A percentile compares a stretch with the other conserved stretches of the same genome.
These are phyloP conservation scores for Phoenicopterus ruber DNA, from an alignment of 2,113 vertebrate genomes.

Conservation along the genomic window DNA sequence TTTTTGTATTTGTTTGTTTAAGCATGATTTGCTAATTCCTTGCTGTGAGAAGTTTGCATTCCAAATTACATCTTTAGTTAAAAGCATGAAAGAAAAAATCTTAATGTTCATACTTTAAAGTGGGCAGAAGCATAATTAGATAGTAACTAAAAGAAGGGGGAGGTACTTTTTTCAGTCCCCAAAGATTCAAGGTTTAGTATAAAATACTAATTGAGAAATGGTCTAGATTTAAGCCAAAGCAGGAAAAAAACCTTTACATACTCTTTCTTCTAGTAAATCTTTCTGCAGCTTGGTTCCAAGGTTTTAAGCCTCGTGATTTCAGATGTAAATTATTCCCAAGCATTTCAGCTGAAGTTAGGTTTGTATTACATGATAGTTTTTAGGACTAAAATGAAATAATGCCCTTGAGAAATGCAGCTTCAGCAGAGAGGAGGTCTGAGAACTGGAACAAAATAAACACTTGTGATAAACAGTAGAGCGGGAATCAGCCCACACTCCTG, in stretches of 20 bases:
- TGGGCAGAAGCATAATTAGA: neutral
- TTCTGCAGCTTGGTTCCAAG: neutral
- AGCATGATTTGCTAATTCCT: neutral
- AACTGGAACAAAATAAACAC: neutral
- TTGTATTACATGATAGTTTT: neutral
- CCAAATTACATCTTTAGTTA: constrained; percentile 4
- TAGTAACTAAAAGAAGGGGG: neutral
- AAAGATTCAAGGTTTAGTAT: neutral
- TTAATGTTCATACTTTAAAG: neutral
- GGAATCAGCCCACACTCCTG: neutral
- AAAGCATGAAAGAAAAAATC: neutral
- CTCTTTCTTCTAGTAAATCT: neutral
- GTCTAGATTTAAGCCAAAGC: neutral
- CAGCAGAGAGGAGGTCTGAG: neutral
- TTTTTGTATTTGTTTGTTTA: neutral
- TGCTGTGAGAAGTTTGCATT: constrained; percentile 12
- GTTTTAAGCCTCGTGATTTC: neutral
- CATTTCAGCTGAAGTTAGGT: neutral
- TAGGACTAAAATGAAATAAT: neutral
- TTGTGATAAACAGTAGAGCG: neutral
- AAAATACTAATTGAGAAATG: constrained; percentile 6
- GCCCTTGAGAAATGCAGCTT: neutral
- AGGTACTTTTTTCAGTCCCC: neutral
- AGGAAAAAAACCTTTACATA: neutral
- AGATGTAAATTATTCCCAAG: neutral